Conservation (phyloP, 1,140 invertebrate species). For the Brachionus rubens region DNA sequence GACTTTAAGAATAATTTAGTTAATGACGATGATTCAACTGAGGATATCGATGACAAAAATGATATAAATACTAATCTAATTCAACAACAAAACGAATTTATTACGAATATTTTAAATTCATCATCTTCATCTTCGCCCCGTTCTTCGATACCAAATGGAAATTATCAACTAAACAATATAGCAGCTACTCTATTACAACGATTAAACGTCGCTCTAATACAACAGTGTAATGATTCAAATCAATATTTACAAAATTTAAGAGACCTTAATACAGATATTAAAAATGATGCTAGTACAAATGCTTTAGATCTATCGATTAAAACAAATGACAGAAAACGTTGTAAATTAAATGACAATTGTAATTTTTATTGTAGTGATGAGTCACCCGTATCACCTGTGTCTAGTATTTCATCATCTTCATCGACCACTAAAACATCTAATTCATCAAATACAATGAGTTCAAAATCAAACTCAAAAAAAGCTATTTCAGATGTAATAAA, state of each 20-base stretch:
- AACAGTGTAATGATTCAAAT: neutral
- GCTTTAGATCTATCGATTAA: conserved; percentile 24
- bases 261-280: neutral
- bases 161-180: conserved; percentile 1
- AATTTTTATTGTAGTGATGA: conserved; percentile 36
- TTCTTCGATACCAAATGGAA: neutral
- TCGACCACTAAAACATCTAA: conserved; percentile 33
- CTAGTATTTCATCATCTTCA: conserved; percentile 33
- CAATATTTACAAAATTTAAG: neutral
- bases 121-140: neutral
- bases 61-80: neutral
- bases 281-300: neutral
- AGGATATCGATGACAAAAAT: neutral
- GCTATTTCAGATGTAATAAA: conserved; percentile 37
- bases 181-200: conserved; percentile 16
- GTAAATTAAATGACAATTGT: conserved; percentile 21
- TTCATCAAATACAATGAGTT: neutral
- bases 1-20: neutral
- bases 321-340: conserved; percentile 18
- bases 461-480: conserved; percentile 22
- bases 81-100: neutral
- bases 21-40: neutral
- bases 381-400: conserved; percentile 36
- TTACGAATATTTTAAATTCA: neutral
- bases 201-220: neutral